phyloP scores from a whole-genome alignment of 2,113 vertebrate species.

The Calidris pugnax region DNA sequence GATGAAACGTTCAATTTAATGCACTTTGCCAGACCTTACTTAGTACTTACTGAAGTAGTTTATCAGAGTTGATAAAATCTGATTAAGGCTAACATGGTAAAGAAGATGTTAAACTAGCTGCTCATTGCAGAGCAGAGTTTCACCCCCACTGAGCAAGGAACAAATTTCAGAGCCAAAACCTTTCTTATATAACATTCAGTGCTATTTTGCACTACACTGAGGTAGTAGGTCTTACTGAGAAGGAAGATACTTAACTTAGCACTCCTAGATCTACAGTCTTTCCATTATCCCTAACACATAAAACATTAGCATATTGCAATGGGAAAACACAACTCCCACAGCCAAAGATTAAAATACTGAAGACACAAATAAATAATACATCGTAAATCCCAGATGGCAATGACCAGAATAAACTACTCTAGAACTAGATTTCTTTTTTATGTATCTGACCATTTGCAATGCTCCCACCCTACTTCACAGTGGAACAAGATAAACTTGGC shows the following conservation, averaged over 20 bases:
- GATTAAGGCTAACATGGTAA: neutral
- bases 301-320: slow-evolving; percentile 40
- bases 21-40: neutral
- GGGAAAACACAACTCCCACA: slow-evolving; percentile 37
- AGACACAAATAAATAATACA: neutral
- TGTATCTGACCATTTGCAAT: neutral
- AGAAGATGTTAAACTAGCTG: neutral
- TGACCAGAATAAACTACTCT: neutral
- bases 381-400: neutral
- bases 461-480: neutral
- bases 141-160: neutral
- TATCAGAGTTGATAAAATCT: neutral
- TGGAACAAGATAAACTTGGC: neutral
- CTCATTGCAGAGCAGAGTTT: neutral
- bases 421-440: neutral
- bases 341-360: slow-evolving; percentile 24
- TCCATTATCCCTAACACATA: neutral
- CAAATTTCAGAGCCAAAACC: neutral
- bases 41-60: neutral
- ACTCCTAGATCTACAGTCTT: neutral
- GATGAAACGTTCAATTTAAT: neutral
- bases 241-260: neutral
- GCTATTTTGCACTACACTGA: neutral
- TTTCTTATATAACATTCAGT: neutral
- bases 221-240: neutral